Base-by-base conservation (phyloP, 1,140 invertebrate genomes). In the Neotoxoptera formosana region DNA sequence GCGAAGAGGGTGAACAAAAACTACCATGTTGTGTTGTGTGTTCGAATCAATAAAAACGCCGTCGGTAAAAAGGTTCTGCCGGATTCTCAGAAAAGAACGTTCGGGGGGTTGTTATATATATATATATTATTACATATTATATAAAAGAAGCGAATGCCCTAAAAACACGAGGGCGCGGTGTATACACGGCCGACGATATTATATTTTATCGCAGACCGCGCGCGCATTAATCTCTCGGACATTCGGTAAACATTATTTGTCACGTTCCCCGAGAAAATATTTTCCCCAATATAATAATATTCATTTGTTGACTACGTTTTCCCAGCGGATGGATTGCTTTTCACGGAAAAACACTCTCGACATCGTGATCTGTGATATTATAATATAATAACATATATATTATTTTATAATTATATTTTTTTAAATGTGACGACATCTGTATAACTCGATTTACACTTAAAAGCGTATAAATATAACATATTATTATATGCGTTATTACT, bases 21-120 rank as follows among this genome's bases (percentile, higher is more conserved):
- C 86, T 48, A n/a, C n/a, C n/a, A n/a, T n/a, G n/a, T n/a, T n/a
- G n/a, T n/a, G 86, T 51, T 51, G 81, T 83, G 21, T n/a, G 48
- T 88, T 51, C 47, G 36, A 88, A 88, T 88, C 86, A 51, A 88
- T 87, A 87, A 87, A 48, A 60, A 30, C 47, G 14, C 21, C 20
- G 47, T 34, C 47, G 47, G 47, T 88, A 88, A 88, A 88, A 88
- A 88, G 86, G 86, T 88, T 88, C 86, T 88, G 17, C 0, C 9
- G 30, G 86, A 88, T 88, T 88, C 86, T 88, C 34, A 48, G 86
- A 88, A 88, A 88, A 41, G 41, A 41, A 88, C 86, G 86, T 30
- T n/a, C 34, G n/a, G 6, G 30, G 86, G 47, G 23, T 51, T 23
- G 47, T 88, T 47, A n/a, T n/a, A n/a, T n/a, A n/a, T n/a, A n/a